These are phyloP conservation scores for Pseudococcus longispinus DNA, from an alignment of 2,888 invertebrate species.

Conservation along the genomic window DNA sequence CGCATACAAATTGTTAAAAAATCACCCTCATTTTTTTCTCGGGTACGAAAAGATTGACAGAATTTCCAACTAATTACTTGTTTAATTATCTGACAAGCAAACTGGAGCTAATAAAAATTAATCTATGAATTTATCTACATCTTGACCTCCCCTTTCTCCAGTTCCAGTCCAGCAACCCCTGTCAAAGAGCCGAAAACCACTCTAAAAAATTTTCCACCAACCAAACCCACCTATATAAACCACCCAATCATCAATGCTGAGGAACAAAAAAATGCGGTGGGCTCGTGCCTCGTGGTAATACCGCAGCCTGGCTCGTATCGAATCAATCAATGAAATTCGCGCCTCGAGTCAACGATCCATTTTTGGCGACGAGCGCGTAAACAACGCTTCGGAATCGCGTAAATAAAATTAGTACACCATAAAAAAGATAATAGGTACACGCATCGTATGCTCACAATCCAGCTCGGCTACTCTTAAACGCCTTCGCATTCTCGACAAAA, in stretches of 20 bases:
- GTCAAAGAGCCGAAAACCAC: background rate
- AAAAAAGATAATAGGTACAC: background rate
- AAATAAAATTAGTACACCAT: background rate
- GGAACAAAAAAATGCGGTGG: background rate
- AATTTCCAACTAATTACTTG: no score
- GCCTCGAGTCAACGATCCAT: constrained; percentile 24
- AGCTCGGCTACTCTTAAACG: background rate
- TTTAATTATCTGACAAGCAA: no score
- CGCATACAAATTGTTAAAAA: no score
- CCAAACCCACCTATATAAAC: background rate
- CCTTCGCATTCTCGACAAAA: background rate
- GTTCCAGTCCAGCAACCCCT: no score
- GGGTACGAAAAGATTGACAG: no score
- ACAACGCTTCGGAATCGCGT: background rate
- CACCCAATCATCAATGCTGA: background rate
- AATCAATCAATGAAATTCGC: background rate
- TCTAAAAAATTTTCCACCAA: background rate
- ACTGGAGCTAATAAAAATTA: no score
- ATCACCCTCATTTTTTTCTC: no score
- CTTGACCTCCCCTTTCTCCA: no score
- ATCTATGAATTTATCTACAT: no score
- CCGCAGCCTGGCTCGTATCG: background rate
- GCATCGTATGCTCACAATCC: background rate
- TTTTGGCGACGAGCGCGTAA: background rate
- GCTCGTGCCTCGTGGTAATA: background rate